Conservation (phyloP, 2,113 vertebrate genomes). For the Platanista minor region DNA sequence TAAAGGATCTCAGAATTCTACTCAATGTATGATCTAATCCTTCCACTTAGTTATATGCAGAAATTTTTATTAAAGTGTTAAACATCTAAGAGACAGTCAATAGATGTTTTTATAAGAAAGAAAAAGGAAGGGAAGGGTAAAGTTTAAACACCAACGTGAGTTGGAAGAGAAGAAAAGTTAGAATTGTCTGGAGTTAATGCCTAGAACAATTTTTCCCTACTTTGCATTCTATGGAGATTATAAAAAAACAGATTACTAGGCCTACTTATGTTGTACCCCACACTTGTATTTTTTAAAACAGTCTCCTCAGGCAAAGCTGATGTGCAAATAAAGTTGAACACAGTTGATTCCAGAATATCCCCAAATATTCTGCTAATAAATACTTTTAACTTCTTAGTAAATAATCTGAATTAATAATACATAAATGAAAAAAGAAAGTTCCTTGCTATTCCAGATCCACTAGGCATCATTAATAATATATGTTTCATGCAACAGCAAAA, state of each 20-base stretch:
- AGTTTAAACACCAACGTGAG: background rate
- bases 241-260: background rate
- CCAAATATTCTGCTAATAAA: background rate
- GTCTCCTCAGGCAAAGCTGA: background rate
- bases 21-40: background rate
- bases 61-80: background rate
- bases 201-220: background rate
- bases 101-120: background rate
- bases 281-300: background rate
- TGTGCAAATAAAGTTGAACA: background rate
- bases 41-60: background rate
- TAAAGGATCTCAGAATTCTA: background rate
- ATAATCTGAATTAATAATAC: background rate
- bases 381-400: background rate
- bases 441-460: background rate
- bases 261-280: background rate
- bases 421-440: background rate
- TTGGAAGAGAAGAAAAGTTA: background rate
- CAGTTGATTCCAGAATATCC: background rate
- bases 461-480: background rate
- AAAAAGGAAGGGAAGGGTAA: background rate
- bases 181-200: background rate
- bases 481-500: background rate
- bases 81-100: background rate
- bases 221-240: background rate